phyloP scores from a whole-genome alignment of 1,140 invertebrate species.

The Listronotus oregonensis region DNA sequence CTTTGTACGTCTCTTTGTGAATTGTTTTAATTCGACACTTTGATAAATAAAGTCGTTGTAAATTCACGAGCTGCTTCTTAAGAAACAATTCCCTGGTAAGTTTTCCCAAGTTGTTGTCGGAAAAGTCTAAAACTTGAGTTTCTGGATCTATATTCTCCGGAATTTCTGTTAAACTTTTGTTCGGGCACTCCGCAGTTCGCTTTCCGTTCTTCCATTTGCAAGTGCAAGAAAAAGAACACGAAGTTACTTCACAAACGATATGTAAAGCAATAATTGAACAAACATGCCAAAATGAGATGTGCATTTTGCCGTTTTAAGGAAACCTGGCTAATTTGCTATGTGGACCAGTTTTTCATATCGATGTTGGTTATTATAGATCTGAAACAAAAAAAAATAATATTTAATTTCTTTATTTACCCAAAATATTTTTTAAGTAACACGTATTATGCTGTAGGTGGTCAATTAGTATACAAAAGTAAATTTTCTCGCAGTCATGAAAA shows the following conservation, averaged over 20 bases:
- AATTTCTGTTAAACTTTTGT: slow-evolving; percentile 72
- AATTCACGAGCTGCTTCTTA: slow-evolving; percentile 77
- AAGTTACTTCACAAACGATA: slow-evolving; percentile 42
- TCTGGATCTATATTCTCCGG: slow-evolving; percentile 84
- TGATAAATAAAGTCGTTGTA: slow-evolving; percentile 83
- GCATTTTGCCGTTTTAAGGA: slow-evolving; percentile 29
- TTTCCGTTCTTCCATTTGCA: slow-evolving; percentile 94
- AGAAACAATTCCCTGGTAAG: slow-evolving; percentile 78
- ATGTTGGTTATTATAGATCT: no score
- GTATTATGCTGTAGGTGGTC: no score
- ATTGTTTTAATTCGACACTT: slow-evolving; percentile 77
- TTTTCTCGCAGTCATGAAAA: no score
- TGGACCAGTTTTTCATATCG: no score
- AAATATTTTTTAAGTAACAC: no score
- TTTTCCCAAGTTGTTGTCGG: slow-evolving; percentile 78
- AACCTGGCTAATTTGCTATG: not conserved
- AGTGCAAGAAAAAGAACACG: slow-evolving; percentile 75
- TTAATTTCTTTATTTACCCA: no score
- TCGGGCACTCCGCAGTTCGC: slow-evolving; percentile 84
- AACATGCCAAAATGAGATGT: slow-evolving; percentile 35
- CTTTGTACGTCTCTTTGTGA: slow-evolving; percentile 77
- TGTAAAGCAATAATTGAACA: slow-evolving; percentile 36
- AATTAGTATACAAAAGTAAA: no score
- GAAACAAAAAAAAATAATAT: no score
- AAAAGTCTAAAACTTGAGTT: slow-evolving; percentile 86